A percentile compares a stretch with the other conserved stretches of the same genome.
Evolutionary conservation across 2,797 vertebrate genomes (phyloP).

Genomic region (Malurus leucopterus): DNA sequence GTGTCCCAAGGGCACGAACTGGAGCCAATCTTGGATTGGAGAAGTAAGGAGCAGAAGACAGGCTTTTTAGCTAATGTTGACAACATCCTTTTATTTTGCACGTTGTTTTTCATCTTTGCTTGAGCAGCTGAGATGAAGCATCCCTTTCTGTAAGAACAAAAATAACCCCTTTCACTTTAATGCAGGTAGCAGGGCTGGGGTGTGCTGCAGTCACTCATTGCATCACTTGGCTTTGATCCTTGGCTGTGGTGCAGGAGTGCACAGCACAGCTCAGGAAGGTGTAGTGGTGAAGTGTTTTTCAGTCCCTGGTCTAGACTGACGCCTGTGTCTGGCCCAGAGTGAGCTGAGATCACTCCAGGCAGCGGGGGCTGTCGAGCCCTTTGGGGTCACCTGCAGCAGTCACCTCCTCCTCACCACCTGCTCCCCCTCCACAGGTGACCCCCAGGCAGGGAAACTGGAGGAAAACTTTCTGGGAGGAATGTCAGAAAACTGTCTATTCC

Average conservation of each 20-base stretch:
- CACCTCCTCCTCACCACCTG: fast-evolving
- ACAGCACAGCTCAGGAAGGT: neutral
- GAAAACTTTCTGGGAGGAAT: neutral
- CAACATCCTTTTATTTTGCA: neutral
- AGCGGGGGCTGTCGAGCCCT: fast-evolving
- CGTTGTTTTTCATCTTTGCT: neutral
- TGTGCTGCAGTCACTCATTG: neutral
- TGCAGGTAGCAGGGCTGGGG: neutral
- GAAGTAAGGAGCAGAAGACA: neutral
- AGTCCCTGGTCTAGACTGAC: neutral
- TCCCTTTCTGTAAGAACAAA: constrained; percentile 20
- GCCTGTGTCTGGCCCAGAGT: neutral
- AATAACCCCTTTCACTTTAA: neutral
- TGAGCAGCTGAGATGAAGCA: neutral
- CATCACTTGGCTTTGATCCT: constrained; percentile 38
- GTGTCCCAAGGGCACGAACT: neutral
- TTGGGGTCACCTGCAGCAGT: neutral
- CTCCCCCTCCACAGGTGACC: neutral
- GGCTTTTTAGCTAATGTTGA: neutral
- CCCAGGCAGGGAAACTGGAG: neutral
- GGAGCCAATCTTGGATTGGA: neutral
- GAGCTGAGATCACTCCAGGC: neutral
- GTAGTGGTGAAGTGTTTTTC: neutral
- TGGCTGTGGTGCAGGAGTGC: neutral
- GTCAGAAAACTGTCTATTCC: neutral